Conservation (phyloP, 92 coral and sea anemone genomes). For the Palythoa grandiflora region DNA sequence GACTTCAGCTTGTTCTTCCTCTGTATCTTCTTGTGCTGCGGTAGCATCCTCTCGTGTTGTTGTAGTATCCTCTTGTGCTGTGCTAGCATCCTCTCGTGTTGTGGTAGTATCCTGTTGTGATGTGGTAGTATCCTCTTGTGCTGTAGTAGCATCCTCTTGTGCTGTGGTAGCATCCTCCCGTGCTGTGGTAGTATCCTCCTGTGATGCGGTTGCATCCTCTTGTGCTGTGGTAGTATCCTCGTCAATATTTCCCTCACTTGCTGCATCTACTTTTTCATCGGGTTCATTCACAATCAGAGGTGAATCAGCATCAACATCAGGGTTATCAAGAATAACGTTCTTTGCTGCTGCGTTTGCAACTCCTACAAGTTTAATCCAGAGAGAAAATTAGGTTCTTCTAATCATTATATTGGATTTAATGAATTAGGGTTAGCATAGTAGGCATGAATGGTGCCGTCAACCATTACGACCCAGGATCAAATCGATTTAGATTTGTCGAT, state of each 20-base stretch:
- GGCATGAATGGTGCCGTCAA: too few relatives aligned
- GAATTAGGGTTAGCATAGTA: neutral
- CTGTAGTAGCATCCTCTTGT: neutral
- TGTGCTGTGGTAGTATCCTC: neutral
- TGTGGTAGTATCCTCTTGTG: neutral
- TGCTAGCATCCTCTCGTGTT: neutral
- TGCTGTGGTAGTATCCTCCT: neutral
- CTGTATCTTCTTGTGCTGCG: neutral
- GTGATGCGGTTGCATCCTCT: neutral
- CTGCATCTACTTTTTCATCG: neutral
- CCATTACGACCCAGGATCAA: too few relatives aligned
- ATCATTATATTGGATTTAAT: neutral
- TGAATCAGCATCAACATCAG: neutral
- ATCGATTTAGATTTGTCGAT: too few relatives aligned
- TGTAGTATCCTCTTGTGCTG: neutral
- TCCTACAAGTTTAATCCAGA: neutral
- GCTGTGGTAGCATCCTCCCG: neutral
- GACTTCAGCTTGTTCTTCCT: neutral
- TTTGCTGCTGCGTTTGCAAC: conserved; percentile 40
- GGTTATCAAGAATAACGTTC: conserved; percentile 21
- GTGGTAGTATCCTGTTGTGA: neutral
- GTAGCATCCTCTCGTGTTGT: neutral
- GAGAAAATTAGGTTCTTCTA: neutral
- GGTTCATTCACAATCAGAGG: neutral
- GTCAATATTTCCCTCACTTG: neutral